phyloP scores from a whole-genome alignment of 2,888 invertebrate species.

The Deilephila elpenor region DNA sequence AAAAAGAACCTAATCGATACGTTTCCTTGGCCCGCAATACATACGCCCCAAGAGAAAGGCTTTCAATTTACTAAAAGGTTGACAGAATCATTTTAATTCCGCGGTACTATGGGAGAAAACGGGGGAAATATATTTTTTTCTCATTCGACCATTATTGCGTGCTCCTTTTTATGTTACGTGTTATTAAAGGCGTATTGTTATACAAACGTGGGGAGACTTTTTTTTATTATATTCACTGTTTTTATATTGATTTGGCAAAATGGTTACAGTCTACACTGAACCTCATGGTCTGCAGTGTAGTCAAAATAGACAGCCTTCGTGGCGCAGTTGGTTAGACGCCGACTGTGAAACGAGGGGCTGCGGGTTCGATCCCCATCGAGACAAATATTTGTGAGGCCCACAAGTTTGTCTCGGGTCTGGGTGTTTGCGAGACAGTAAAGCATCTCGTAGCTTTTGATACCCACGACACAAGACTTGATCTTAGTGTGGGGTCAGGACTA shows the following conservation, averaged over 20 bases:
- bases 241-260: neutral
- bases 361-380: no score
- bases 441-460: no score
- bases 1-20: neutral
- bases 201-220: neutral
- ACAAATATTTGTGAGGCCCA: no score
- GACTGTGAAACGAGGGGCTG: no score
- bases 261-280: no score
- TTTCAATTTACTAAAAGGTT: conserved; percentile 39
- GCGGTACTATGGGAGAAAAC: neutral
- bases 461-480: no score
- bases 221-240: neutral
- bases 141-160: conserved; percentile 7
- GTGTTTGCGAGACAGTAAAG: no score
- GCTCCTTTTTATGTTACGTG: neutral
- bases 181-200: neutral
- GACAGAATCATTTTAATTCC: conserved; percentile 33
- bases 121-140: conserved; percentile 16
- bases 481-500: no score
- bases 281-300: no score
- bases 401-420: no score
- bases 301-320: no score
- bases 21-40: conserved; percentile 16
- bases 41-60: conserved; percentile 27
- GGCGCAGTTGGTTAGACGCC: no score